Evolutionary conservation across 2,797 vertebrate genomes (phyloP), one percentile per base, ranked within the genome.

Genomic region (Morus bassanus): DNA sequence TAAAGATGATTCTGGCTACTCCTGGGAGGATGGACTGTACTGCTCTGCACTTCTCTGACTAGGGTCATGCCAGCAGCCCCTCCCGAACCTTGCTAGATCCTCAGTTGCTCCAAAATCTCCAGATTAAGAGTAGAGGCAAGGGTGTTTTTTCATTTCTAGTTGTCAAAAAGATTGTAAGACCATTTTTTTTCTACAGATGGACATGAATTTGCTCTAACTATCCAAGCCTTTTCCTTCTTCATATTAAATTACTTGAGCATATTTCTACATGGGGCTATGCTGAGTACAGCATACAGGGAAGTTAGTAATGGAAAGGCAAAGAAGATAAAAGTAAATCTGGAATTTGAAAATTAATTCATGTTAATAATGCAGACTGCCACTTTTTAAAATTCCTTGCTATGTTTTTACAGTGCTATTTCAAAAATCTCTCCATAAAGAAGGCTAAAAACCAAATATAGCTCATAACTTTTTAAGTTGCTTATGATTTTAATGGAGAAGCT

Each of bases 221-320:
- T 59, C 54, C 23, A n/a, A 93, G 43, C 12, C 54, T 79, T 93
- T 93, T 88, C 56, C 51, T 74, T 94, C 67, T 93, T 93, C 85
- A 28, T 73, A 77, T 82, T 90, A 86, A 88, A 93, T 86, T 79
- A 81, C 41, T 82, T 82, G 54, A 59, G 65, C 31, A 7, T 76
- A 84, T 95, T 95, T 91, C 59, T 88, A 15, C 63, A 59, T 6
- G 13, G 33, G 46, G 48, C 51, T 75, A 67, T 2, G 8, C 56
- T 1, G 11, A 88, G 74, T 73, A 25, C 59, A 64, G 85, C 76
- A 70, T 45, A 57, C 57, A 90, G 77, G 24, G 51, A 69, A 84
- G 70, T 89, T 94, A 97, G 95, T 95, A 92, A 96, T 88, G 64
- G 75, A 95, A 92, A 92, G 93, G 77, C n/a, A 79, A 45, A 33